phyloP scores from a whole-genome alignment of 2,888 invertebrate species.

The Aromia moschata region DNA sequence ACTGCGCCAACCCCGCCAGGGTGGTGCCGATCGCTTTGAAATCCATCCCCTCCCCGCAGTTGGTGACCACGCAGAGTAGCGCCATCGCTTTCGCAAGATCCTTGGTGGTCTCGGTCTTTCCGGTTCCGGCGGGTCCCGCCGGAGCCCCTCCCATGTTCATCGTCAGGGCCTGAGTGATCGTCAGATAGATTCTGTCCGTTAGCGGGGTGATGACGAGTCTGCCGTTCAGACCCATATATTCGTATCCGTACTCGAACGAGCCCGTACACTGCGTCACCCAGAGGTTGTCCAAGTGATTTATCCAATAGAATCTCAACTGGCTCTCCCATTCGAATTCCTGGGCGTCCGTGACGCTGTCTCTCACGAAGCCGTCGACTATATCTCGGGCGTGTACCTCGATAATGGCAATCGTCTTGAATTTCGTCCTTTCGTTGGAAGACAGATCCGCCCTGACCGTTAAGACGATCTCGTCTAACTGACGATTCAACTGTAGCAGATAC shows the following conservation, averaged over 20 bases:
- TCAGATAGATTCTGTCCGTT: conserved; percentile 91
- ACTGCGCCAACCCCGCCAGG: conserved; percentile 80
- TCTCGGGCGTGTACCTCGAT: conserved; percentile 93
- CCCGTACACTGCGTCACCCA: conserved; percentile 88
- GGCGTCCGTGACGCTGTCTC: conserved; percentile 83
- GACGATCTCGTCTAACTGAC: conserved; percentile 85
- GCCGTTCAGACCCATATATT: conserved; percentile 94
- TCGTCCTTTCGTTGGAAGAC: conserved; percentile 81
- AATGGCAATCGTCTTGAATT: conserved; percentile 89
- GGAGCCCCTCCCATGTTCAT: conserved; percentile 94
- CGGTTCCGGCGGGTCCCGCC: conserved; percentile 84
- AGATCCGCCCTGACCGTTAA: conserved; percentile 78
- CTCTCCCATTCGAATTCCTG: conserved; percentile 95
- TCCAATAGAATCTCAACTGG: conserved; percentile 92
- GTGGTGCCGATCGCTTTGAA: conserved; percentile 83
- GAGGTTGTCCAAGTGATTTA: conserved; percentile 80
- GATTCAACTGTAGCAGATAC: conserved; percentile 81
- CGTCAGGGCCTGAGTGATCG: conserved; percentile 90
- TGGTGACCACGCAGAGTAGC: conserved; percentile 83
- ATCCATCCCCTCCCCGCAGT: conserved; percentile 95
- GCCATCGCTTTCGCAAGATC: conserved; percentile 92
- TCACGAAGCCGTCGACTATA: conserved; percentile 83
- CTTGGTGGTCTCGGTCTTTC: conserved; percentile 92
- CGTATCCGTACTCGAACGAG: conserved; percentile 90
- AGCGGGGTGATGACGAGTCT: conserved; percentile 91